These are phyloP conservation scores for Stramonita haemastoma DNA, from an alignment of 2,888 invertebrate genomes.

Conservation along the genomic window DNA sequence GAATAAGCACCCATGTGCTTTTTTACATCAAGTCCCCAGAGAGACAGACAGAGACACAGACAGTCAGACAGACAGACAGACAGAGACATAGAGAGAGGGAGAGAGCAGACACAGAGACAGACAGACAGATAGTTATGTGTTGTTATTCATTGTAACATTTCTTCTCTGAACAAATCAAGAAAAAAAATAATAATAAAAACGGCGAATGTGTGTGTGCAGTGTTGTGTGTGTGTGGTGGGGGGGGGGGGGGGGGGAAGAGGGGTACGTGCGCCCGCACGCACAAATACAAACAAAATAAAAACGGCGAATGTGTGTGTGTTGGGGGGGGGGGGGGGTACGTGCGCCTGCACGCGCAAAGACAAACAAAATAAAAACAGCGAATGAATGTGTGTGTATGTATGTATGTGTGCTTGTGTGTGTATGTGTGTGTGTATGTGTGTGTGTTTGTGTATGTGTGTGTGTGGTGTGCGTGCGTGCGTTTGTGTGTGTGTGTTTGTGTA, in stretches of 20 bases:
- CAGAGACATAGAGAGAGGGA: not conserved
- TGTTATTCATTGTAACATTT: too few relatives aligned
- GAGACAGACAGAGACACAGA: not conserved
- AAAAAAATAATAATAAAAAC: too few relatives aligned
- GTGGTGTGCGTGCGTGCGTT: not conserved
- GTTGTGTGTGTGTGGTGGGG: not conserved
- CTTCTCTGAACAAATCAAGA: too few relatives aligned
- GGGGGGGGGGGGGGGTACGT: not conserved
- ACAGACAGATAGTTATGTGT: not conserved
- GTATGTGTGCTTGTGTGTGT: not conserved
- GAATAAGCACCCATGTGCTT: too few relatives aligned
- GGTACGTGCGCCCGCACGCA: not conserved
- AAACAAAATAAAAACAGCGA: too few relatives aligned
- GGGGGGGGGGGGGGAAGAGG: not conserved
- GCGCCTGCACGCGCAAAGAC: not conserved
- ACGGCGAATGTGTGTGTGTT: not conserved
- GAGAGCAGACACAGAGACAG: too few relatives aligned
- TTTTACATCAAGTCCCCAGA: too few relatives aligned
- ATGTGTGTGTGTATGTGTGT: not conserved
- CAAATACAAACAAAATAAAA: too few relatives aligned
- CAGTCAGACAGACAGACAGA: not conserved
- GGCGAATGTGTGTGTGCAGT: not conserved
- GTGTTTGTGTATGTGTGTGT: not conserved
- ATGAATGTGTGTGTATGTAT: not conserved
- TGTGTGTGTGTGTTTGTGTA: slow-evolving; percentile 12